Evolutionary conservation across 1,140 invertebrate species (phyloP), one percentile per base, ranked within the genome.

Genomic region (Leptinotarsa lineolata): DNA sequence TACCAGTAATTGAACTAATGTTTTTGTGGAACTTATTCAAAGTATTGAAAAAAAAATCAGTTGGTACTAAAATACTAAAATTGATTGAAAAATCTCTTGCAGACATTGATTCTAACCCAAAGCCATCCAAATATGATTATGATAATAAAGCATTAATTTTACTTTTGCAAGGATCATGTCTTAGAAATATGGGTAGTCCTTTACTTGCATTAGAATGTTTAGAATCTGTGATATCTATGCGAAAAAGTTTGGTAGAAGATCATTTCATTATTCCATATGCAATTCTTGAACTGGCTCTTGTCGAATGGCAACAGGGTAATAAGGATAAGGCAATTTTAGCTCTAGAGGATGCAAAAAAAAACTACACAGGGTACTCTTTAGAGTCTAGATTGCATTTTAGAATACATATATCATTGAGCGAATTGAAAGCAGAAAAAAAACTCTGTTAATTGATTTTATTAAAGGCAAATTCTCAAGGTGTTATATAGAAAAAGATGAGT

Each of bases 1-100:
- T 98, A 66, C 95, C 97, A 13, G 91, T 92, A 24, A 87, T 95
- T 74, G 97, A 99, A 85, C 87, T 98, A 68, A 89, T 98, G 78
- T 98, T 95, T 81, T 87, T 98, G 1, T 98, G 96, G 96, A 98
- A 98, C 87, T 89, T 95, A 76, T 97, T 98, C 83, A 91, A 91
- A 77, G 90, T 97, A 46, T 85, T 98, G 59, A 91, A 92, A 22
- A 93, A 92, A 70, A 87, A 86, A 72, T 85, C 89, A 24, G 83
- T 92, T 13, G 88, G 93, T 44, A 87, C 93, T 79, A 87, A 87
- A n/a, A 87, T 97, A 71, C 89, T 92, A 48, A 90, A 90, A 81
- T 83, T 89, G 21, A 91, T 97, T 61, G 94, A 96, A 77, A 86
- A 86, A 6, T 88, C 89, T 39, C 85, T 92, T 21, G 83, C 81